Evolutionary conservation across 2,113 vertebrate genomes (phyloP).

Genomic region (Pyrgilauda ruficollis): DNA sequence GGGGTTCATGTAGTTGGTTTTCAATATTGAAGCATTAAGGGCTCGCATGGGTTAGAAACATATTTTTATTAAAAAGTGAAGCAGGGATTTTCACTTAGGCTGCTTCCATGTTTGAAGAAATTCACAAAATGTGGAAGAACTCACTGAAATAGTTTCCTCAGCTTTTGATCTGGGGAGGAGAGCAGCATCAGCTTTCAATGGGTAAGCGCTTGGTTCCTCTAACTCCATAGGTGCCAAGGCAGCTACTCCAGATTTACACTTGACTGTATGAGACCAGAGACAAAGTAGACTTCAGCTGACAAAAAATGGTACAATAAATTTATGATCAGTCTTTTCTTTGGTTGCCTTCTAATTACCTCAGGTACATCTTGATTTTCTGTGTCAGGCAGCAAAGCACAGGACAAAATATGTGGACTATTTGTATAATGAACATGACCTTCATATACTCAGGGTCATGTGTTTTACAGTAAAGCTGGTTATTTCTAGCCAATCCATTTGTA

Average conservation of each 20-base stretch:
- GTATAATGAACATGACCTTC: not conserved
- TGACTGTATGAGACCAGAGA: not conserved
- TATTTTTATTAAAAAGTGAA: not conserved
- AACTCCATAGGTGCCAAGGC: not conserved
- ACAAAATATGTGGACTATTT: not conserved
- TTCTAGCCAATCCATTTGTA: constrained; percentile 18
- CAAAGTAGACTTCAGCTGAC: not conserved
- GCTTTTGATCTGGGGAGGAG: not conserved
- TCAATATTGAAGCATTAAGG: not conserved
- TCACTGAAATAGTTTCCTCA: not conserved
- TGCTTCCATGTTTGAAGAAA: not conserved
- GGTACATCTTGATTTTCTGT: not conserved
- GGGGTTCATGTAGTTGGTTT: not conserved
- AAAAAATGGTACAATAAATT: not conserved
- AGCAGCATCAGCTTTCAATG: not conserved
- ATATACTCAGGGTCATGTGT: not conserved
- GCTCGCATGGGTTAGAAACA: not conserved
- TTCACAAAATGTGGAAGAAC: not conserved
- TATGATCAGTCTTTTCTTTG: not conserved
- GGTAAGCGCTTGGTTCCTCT: not conserved
- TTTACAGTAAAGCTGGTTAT: constrained; percentile 26
- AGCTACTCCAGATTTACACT: not conserved
- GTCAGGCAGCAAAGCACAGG: not conserved
- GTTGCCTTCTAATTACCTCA: not conserved
- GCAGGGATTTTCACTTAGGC: not conserved